Evolutionary conservation across 2,888 invertebrate genomes (phyloP), one percentile per base, ranked within the genome.

Genomic region (Pterostichus niger): DNA sequence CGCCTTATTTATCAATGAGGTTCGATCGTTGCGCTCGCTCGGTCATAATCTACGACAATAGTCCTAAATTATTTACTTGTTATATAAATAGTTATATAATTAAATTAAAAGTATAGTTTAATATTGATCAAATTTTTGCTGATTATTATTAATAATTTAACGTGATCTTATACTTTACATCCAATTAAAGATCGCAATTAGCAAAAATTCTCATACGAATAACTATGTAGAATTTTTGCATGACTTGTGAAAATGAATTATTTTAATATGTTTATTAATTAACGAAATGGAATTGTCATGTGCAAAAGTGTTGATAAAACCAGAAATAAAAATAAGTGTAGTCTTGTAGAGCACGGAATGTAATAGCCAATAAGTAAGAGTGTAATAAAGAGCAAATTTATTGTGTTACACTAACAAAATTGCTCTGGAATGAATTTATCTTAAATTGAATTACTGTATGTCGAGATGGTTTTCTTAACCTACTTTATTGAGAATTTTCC

Each of bases 401-500:
- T 64, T 64, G 33, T 64, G 64, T 64, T 64, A 64, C 64, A 64
- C n/a, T 59, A 64, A 64, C 35, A 35, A 64, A 33, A 64, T 64
- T 64, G 64, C 33, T 11, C 35, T n/a, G 64, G n/a, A 64, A 64
- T 64, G 64, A 64, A 64, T 64, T 64, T 64, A 64, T 35, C 64
- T 13, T 64, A 33, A 64, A 64, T 64, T 35, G 64, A 64, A 64
- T 64, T 64, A 64, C 35, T 13, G 35, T 35, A 64, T 64, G 64
- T n/a, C 35, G 64, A 35, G 64, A 44, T 71, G 44, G 68, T 44
- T 71, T 40, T 71, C 46, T 44, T 71, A 71, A 71, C 44, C 44
- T 44, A 44, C 68, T 75, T 75, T 49, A 75, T 52, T 49, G 24
- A 49, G n/a, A 75, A 75, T 52, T 52, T 75, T 75, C 40, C 52